Evolutionary conservation across 1,140 invertebrate species (phyloP), one percentile per base, ranked within the genome.

Genomic region (Brachionus rotundiformis): DNA sequence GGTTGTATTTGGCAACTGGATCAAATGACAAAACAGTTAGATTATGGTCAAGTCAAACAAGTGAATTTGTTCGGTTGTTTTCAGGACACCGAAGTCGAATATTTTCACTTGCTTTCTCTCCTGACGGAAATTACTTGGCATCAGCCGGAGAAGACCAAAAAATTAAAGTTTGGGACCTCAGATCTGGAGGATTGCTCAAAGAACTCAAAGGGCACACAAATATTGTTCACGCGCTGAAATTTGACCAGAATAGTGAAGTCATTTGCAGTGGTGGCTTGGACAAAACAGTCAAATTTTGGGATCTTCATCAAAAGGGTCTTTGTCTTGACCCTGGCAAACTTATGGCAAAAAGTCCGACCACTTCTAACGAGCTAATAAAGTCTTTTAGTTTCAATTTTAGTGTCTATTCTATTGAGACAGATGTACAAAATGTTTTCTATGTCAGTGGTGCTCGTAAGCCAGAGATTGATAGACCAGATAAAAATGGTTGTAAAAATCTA

Each of bases 121-220:
- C 91, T 3, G 90, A 91, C 87, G 93, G 93, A 80, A 90, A 91
- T 85, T 90, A 90, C 84, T 84, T 93, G 44, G 92, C 92, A 7
- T 91, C 91, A 82, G 91, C 90, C 1, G 92, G 92, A 59, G 92
- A 92, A 83, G 92, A 92, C 84, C 88, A 90, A 83, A 86, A 86
- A 63, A 90, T 93, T 68, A 87, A 89, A 82, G 89, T 93, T 77
- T 93, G 92, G 92, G 92, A 93, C 85, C 86, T 93, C 80, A 89
- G 90, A 6, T 88, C 90, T 65, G 91, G 91, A 68, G 87, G 88
- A 76, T 83, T 91, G 65, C 81, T 92, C 11, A 90, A 90, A 82
- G 91, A 92, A 84, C 85, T 92, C 1, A 89, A 89, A 84, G 91
- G 91, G 54, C 90, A 91, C 83, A 87, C 89, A n/a, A 89, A 91